phyloP scores from a whole-genome alignment of 2,797 vertebrate genomes.

The Melanogrammus aeglefinus region DNA sequence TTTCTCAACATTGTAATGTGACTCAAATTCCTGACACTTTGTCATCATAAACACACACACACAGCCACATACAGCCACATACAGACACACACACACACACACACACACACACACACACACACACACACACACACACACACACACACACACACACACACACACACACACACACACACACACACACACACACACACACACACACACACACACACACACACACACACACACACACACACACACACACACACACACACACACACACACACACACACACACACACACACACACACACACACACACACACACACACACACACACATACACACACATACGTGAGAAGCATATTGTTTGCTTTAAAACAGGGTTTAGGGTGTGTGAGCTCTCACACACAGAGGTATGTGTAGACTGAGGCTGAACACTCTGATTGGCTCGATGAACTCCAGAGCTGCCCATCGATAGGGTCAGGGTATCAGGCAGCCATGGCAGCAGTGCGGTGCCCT shows the following conservation, averaged over 20 bases:
- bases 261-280: background rate
- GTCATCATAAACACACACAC: background rate
- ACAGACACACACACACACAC: background rate
- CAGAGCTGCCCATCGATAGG: constrained; percentile 28
- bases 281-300: constrained; percentile 10
- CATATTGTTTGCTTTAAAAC: background rate
- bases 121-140: background rate
- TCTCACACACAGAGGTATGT: background rate
- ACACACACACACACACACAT: background rate
- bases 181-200: constrained; percentile 11
- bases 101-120: background rate
- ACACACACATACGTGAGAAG: background rate
- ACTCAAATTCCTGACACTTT: background rate
- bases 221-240: background rate
- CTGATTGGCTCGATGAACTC: constrained; percentile 18
- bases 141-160: background rate
- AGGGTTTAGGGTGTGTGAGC: background rate
- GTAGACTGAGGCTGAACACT: background rate
- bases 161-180: background rate
- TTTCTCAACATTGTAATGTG: no score
- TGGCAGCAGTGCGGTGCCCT: constrained; percentile 28
- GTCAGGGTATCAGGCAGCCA: constrained; percentile 31
- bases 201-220: background rate
- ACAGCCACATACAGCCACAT: background rate
- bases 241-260: constrained; percentile 9